Evolutionary conservation across 2,113 vertebrate species (phyloP).

Genomic region (Alligator mississippiensis): DNA sequence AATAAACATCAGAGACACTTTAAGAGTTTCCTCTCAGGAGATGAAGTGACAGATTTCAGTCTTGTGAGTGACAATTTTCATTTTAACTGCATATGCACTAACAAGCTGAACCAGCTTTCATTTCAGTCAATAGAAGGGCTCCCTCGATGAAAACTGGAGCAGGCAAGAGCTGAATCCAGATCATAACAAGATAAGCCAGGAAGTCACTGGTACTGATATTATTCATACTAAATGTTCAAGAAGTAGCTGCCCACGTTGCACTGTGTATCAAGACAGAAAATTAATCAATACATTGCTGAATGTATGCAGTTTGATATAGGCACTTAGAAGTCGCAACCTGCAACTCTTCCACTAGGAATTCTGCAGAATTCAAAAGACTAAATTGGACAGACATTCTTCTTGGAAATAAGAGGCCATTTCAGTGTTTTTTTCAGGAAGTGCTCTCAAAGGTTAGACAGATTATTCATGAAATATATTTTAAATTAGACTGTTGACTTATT

Average conservation of each 20-base stretch:
- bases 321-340: not conserved
- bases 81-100: no score
- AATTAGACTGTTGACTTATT: slow-evolving; percentile 50
- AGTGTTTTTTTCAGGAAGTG: not conserved
- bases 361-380: no score
- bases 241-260: not conserved
- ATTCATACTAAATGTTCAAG: not conserved
- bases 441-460: slow-evolving; percentile 20
- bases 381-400: not conserved
- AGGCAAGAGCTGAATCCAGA: not conserved
- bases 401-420: no score
- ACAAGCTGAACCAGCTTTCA: no score
- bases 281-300: not conserved
- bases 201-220: not conserved
- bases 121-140: not conserved
- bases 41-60: not conserved
- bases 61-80: no score
- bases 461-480: slow-evolving; percentile 49
- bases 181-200: not conserved
- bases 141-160: not conserved
- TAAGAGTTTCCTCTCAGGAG: not conserved
- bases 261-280: not conserved
- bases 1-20: not conserved
- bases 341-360: not conserved
- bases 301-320: not conserved